These are phyloP conservation scores for Anagrus nilaparvatae DNA, from an alignment of 1,140 invertebrate species.

Conservation along the genomic window DNA sequence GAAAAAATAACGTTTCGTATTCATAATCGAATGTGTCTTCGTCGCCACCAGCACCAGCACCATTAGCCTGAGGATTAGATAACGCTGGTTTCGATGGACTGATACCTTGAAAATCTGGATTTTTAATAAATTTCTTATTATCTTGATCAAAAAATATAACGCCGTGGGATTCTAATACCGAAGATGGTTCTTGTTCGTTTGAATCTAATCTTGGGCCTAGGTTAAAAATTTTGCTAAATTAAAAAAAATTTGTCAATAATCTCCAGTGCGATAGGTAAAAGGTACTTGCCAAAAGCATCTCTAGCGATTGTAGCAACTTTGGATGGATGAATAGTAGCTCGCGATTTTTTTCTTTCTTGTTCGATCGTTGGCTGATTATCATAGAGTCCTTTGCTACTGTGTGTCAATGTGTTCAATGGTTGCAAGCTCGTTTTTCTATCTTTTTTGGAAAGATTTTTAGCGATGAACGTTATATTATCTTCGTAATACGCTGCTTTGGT, in stretches of 20 bases:
- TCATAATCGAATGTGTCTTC: constrained; percentile 21
- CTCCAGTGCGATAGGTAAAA: neutral
- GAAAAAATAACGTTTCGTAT: constrained; percentile 35
- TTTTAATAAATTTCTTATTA: constrained; percentile 17
- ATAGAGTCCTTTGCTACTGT: too few relatives aligned
- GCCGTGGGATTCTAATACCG: constrained; percentile 26
- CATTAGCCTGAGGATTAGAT: neutral
- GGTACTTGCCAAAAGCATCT: constrained; percentile 7
- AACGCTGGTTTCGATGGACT: neutral
- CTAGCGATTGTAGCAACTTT: constrained; percentile 11
- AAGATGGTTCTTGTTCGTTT: constrained; percentile 22
- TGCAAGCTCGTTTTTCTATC: too few relatives aligned
- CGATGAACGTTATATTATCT: too few relatives aligned
- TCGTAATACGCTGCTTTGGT: too few relatives aligned
- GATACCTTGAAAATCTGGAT: neutral
- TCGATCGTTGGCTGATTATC: too few relatives aligned
- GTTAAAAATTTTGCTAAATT: neutral
- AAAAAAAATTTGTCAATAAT: neutral
- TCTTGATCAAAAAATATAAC: constrained; percentile 26
- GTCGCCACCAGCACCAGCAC: neutral
- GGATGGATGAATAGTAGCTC: constrained; percentile 3
- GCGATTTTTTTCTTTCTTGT: neutral
- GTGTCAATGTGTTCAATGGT: too few relatives aligned
- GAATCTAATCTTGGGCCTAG: constrained; percentile 32
- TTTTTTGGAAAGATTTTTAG: too few relatives aligned